Percentiles rank a stretch among this genome's conserved stretches.
phyloP scores from a whole-genome alignment of 2,797 vertebrate genomes.

The Channallabes apus region DNA sequence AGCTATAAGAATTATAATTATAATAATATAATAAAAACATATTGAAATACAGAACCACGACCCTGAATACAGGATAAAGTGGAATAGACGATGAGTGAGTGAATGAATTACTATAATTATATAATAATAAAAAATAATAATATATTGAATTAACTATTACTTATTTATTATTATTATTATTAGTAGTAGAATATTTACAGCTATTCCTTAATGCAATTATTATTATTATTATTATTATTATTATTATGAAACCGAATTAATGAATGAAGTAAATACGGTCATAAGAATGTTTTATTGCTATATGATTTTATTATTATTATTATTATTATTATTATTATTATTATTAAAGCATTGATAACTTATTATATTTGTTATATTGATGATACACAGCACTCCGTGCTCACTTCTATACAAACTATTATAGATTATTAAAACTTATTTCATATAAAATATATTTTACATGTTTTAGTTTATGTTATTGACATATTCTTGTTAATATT shows the following conservation, averaged over 20 bases:
- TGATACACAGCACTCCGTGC: no score
- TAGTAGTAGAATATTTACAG: background rate
- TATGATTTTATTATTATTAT: background rate
- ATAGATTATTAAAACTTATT: background rate
- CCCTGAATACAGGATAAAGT: no score
- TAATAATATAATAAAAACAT: no score
- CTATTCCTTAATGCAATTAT: background rate
- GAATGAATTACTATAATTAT: no score
- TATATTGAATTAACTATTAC: no score
- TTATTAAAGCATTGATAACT: background rate
- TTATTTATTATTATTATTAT: background rate
- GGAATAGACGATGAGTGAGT: no score
- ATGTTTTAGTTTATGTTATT: background rate
- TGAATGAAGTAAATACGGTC: no score
- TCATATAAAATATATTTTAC: background rate
- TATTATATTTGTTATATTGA: background rate
- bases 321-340: background rate
- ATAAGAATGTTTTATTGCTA: no score
- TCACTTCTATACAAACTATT: background rate
- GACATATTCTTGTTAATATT: background rate
- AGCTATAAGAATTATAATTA: no score
- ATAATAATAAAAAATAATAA: no score
- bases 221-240: background rate
- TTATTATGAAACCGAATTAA: background rate
- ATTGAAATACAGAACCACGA: no score